A percentile compares a stretch with the other conserved stretches of the same genome.
Evolutionary conservation across 2,888 invertebrate species (phyloP).

Genomic region (Heliconius hortense): DNA sequence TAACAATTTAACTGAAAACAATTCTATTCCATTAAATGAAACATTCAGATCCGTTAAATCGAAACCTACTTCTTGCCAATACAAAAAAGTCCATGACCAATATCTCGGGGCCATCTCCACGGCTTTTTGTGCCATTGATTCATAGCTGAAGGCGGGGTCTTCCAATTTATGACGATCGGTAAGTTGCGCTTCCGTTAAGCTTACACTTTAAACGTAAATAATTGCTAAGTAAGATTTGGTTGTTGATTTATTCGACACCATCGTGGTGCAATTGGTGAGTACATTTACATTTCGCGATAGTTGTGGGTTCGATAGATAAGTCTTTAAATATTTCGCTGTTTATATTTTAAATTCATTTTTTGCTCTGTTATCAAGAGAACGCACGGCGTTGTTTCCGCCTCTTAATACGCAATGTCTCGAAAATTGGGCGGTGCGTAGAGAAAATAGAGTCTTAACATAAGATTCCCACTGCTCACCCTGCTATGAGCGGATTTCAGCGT

Average conservation of each 20-base stretch:
- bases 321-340: neutral
- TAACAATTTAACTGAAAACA: neutral
- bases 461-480: no score
- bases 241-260: conserved; percentile 1
- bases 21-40: neutral
- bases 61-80: neutral
- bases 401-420: no score
- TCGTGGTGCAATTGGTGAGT: neutral
- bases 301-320: neutral
- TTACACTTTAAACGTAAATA: conserved; percentile 58
- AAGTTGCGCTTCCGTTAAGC: conserved; percentile 50
- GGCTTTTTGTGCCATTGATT: conserved; percentile 55
- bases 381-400: no score
- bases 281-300: neutral
- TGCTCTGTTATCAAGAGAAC: neutral
- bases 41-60: neutral
- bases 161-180: conserved; percentile 64
- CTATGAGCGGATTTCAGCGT: no score
- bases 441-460: no score
- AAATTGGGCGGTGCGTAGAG: no score
- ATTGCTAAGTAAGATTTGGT: conserved; percentile 53
- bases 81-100: conserved; percentile 5
- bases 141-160: conserved; percentile 57
- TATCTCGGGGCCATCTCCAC: conserved; percentile 47
- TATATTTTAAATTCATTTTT: neutral